phyloP scores from a whole-genome alignment of 2,888 invertebrate genomes.

The Bombylius discolor region DNA sequence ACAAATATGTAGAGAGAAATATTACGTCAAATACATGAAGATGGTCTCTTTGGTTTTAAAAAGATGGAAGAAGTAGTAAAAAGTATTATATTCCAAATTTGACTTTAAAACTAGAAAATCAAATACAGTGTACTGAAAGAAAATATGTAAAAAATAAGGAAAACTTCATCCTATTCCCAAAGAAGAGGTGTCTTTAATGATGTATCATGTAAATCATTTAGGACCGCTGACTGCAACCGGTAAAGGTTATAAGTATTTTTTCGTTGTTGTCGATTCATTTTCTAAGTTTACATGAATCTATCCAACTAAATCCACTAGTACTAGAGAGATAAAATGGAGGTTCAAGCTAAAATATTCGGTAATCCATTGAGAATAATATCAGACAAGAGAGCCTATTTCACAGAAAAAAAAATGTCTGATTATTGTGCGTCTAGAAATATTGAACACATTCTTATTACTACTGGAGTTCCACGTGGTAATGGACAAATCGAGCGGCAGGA shows the following conservation, averaged over 20 bases:
- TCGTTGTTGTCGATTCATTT: no score
- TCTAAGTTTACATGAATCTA: no score
- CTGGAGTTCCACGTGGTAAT: no score
- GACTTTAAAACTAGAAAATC: constrained; percentile 1
- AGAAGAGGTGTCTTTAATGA: constrained; percentile 17
- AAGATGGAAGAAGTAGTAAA: constrained; percentile 20
- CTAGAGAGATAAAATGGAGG: no score
- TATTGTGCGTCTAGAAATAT: no score
- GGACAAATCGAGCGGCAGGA: constrained; percentile 9
- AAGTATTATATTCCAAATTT: constrained; percentile 17
- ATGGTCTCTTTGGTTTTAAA: constrained; percentile 25
- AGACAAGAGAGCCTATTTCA: no score
- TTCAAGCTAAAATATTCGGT: no score
- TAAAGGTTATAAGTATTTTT: background rate
- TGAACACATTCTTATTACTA: no score
- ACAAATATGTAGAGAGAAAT: constrained; percentile 23
- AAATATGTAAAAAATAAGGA: constrained; percentile 19
- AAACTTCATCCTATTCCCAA: constrained; percentile 23
- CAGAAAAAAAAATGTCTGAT: no score
- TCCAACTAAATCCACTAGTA: no score
- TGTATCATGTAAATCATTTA: constrained; percentile 26
- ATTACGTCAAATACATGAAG: constrained; percentile 23
- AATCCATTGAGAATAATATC: no score
- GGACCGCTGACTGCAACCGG: constrained; percentile 18
- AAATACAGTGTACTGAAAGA: constrained; percentile 15